phyloP scores from a whole-genome alignment of 2,797 vertebrate genomes.

The Pipistrellus nathusii region DNA sequence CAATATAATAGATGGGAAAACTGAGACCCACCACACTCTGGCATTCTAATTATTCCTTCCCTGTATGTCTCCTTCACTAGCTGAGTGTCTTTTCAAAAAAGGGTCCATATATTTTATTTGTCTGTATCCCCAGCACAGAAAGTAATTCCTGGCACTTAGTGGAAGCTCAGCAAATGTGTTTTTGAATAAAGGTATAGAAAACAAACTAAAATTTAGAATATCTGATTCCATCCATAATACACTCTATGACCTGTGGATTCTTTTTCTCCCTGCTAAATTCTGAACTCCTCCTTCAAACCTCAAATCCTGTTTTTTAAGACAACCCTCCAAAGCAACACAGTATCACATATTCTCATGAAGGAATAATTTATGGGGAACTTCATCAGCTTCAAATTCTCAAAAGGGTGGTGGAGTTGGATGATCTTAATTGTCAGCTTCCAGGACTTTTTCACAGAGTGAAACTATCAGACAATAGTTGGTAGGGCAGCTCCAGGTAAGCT shows the following conservation, averaged over 20 bases:
- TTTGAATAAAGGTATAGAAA: not conserved
- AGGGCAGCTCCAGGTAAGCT: not conserved
- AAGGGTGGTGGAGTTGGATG: not conserved
- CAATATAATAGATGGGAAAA: not conserved
- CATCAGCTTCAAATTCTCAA: conserved; percentile 14
- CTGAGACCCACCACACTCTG: not conserved
- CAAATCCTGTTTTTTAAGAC: conserved; percentile 16
- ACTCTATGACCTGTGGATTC: not conserved
- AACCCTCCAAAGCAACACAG: not conserved
- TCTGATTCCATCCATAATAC: not conserved
- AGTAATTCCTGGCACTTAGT: not conserved
- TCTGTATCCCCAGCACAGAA: not conserved
- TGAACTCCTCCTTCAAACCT: not conserved
- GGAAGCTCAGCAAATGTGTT: not conserved
- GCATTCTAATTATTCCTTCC: not conserved
- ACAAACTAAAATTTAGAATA: conserved; percentile 11
- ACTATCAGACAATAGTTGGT: not conserved
- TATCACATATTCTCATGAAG: not conserved
- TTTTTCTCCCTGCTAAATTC: not conserved
- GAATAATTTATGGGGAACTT: not conserved
- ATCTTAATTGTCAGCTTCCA: not conserved
- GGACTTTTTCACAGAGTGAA: not conserved
- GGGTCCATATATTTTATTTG: not conserved
- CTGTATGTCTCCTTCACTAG: not conserved
- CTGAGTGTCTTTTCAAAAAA: not conserved